Base-by-base conservation (phyloP, 2,113 vertebrate species). In the Acanthochromis polyacanthus region DNA sequence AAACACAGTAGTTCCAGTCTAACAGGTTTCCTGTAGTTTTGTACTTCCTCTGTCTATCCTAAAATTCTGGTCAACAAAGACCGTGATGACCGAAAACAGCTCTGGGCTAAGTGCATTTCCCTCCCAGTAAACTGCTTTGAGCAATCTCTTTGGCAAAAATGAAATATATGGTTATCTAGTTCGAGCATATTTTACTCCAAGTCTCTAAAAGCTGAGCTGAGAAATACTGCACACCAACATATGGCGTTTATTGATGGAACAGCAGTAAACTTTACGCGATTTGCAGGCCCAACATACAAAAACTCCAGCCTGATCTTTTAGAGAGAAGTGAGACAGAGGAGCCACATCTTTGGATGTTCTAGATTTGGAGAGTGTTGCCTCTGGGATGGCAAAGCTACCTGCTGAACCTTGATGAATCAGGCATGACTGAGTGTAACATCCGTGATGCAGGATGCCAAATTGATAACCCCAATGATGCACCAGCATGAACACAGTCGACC, bases 11-110 rank as follows among this genome's bases (percentile, higher is more conserved):
- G 64, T 63, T 86, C 56, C 71, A 79, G 51, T 75, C 69, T 23
- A 71, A 73, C 65, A 10, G 0, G 10, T 38, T 87, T 90, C 81
- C 86, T 87, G 84, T 46, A 32, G 55, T 74, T 74, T 76, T 6
- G 30, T 30, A 40, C 28, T 30, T 77, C 68, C 78, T 56, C n/a
- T 14, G 19, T 60, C 55, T 38, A 23, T 68, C 28, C 25, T 53
- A 30, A 55, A 68, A 76, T 20, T 46, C 50, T 55, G 12, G 12
- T 73, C 9, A 80, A 80, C 60, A 64, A 75, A 68, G 46, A 22
- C 40, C 22, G n/a, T 15, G 25, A 14, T 40, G 11, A 57, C 1
- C 66, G 30, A 80, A 52, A 52, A 71, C 32, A 60, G 25, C 22
- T n/a, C 10, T 5, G 8, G 23, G 12, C 7, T 5, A 4, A 30